A percentile compares a stretch with the other conserved stretches of the same genome.
Evolutionary conservation across 2,888 invertebrate genomes (phyloP).

Genomic region (Athalia cordata): DNA sequence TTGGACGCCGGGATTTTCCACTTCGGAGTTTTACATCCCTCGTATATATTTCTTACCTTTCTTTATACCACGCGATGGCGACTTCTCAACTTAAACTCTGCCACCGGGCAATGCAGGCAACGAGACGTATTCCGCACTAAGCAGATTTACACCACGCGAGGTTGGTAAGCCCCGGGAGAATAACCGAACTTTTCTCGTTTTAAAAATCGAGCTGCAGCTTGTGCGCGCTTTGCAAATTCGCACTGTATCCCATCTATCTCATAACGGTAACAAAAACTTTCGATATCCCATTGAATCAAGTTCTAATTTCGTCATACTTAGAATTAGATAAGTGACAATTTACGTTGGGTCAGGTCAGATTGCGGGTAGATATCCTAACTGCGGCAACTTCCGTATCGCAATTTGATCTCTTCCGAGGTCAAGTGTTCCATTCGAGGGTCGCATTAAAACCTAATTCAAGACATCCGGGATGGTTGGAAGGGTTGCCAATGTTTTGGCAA

Average conservation of each 20-base stretch:
- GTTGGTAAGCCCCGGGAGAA: background rate
- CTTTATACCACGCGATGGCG: background rate
- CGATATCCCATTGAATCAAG: background rate
- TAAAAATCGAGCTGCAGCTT: background rate
- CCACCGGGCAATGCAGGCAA: background rate
- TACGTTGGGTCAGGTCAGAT: background rate
- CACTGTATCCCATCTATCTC: background rate
- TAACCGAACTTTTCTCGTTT: conserved; percentile 17
- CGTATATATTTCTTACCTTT: background rate
- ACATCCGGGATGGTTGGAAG: background rate
- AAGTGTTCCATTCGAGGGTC: background rate
- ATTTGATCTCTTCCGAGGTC: conserved; percentile 19
- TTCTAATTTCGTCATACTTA: conserved; percentile 16
- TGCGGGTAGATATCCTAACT: background rate
- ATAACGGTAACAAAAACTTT: background rate
- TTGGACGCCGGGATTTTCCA: conserved; percentile 3
- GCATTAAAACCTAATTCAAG: conserved; percentile 20
- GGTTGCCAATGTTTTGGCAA: conserved; percentile 28
- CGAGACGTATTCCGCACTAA: background rate
- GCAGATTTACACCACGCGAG: background rate
- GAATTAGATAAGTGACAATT: background rate
- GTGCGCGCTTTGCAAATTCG: background rate
- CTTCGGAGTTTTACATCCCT: conserved; percentile 3
- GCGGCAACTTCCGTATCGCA: conserved; percentile 12
- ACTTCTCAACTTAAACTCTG: background rate